A percentile compares a stretch with the other conserved stretches of the same genome.
phyloP scores from a whole-genome alignment of 2,113 vertebrate genomes.

The Puffinus mauretanicus region DNA sequence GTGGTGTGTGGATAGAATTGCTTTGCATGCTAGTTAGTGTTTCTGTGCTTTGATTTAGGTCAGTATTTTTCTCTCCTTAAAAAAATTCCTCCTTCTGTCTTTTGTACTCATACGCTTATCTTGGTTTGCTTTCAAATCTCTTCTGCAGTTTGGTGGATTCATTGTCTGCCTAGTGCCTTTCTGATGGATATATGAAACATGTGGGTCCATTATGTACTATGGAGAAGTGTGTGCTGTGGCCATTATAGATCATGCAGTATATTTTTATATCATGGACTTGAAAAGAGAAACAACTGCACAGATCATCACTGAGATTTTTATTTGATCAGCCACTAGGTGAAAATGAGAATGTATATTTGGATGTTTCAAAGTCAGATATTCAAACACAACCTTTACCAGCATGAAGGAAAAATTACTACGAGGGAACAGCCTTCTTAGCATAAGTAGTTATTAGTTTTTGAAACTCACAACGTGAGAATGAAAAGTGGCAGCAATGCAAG shows the following conservation, averaged over 20 bases:
- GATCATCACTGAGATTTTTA: background rate
- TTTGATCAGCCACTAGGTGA: background rate
- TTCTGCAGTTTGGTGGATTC: background rate
- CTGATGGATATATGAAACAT: background rate
- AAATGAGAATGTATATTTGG: background rate
- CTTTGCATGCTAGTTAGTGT: background rate
- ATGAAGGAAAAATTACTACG: background rate
- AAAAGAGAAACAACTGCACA: background rate
- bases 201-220: background rate
- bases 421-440: background rate
- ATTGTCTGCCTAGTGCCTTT: background rate
- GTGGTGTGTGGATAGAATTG: background rate
- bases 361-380: background rate
- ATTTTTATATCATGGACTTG: background rate
- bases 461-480: background rate
- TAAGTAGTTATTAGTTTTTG: background rate
- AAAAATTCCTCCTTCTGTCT: background rate
- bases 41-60: slow-evolving; percentile 31
- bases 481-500: background rate
- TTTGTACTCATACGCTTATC: background rate
- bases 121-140: background rate
- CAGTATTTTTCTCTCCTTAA: background rate
- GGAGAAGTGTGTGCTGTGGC: background rate
- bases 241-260: background rate
- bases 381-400: background rate